A percentile compares a stretch with the other conserved stretches of the same genome.
phyloP scores from a whole-genome alignment of 2,888 invertebrate genomes.

The Odontomyia ornata region DNA sequence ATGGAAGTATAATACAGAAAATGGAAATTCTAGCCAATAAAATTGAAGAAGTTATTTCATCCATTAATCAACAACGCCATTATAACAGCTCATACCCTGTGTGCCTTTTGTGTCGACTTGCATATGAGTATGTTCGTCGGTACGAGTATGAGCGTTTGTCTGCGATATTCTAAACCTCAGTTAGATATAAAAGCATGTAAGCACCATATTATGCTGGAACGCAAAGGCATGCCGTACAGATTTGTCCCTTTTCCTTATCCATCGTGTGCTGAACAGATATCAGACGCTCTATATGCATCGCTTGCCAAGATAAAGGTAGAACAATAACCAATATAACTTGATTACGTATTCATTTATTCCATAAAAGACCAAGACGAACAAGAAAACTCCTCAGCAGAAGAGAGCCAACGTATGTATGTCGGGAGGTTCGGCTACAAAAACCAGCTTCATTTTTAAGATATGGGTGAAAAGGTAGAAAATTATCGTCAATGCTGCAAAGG shows the following conservation, averaged over 20 bases:
- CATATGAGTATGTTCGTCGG: background rate
- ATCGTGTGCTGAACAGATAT: constrained; percentile 40
- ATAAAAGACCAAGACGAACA: constrained; percentile 36
- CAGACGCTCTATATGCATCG: constrained; percentile 46
- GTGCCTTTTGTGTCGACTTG: background rate
- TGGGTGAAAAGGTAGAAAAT: constrained; percentile 38
- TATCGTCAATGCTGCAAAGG: constrained; percentile 32
- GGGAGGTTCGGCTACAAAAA: constrained; percentile 20
- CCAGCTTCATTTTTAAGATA: constrained; percentile 40
- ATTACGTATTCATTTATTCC: constrained; percentile 51
- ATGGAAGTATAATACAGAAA: constrained; percentile 38
- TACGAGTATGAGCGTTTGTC: background rate
- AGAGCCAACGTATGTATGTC: background rate
- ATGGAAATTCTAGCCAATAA: constrained; percentile 55
- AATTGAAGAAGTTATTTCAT: constrained; percentile 55
- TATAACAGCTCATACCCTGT: constrained; percentile 38
- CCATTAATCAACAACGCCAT: constrained; percentile 55
- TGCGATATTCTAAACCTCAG: background rate
- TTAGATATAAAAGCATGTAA: background rate
- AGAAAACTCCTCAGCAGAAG: constrained; percentile 3
- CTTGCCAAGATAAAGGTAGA: constrained; percentile 47
- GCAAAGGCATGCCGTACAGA: constrained; percentile 37
- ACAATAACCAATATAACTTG: constrained; percentile 50
- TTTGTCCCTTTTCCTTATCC: constrained; percentile 47
- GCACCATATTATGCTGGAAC: background rate